phyloP scores from a whole-genome alignment of 2,113 vertebrate species.

The Cettia cetti region DNA sequence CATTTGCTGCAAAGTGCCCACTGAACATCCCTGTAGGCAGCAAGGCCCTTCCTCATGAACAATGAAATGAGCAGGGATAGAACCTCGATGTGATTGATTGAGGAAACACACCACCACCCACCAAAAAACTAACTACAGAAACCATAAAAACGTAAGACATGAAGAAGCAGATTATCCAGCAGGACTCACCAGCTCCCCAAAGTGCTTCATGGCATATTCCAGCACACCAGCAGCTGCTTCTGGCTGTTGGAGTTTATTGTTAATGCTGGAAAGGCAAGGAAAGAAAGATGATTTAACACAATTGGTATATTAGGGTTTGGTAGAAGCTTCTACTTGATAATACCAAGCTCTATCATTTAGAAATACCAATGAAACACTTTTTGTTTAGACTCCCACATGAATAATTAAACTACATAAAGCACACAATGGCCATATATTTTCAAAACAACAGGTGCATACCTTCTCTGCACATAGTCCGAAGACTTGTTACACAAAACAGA shows the following conservation, averaged over 20 bases:
- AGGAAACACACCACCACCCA: not conserved
- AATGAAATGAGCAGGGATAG: not conserved
- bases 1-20: not conserved
- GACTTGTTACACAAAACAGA: not conserved
- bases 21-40: not conserved
- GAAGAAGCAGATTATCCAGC: not conserved
- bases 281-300: not conserved
- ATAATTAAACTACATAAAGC: not conserved
- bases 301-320: not conserved
- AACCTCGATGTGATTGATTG: accelerated
- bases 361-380: not conserved
- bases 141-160: not conserved
- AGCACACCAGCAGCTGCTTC: conserved; percentile 95
- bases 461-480: not conserved
- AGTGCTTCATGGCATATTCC: conserved; percentile 99
- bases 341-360: not conserved
- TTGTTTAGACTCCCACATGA: not conserved
- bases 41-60: not conserved
- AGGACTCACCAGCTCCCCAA: conserved; percentile 92
- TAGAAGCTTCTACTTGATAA: not conserved
- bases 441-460: not conserved
- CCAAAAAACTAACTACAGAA: not conserved
- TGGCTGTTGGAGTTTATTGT: conserved; percentile 98
- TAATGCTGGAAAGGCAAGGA: conserved; percentile 83
- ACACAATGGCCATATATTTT: not conserved